Percentiles rank a stretch among this genome's conserved stretches.
Evolutionary conservation across 2,888 invertebrate genomes (phyloP).

Genomic region (Tenthredo mesomela): DNA sequence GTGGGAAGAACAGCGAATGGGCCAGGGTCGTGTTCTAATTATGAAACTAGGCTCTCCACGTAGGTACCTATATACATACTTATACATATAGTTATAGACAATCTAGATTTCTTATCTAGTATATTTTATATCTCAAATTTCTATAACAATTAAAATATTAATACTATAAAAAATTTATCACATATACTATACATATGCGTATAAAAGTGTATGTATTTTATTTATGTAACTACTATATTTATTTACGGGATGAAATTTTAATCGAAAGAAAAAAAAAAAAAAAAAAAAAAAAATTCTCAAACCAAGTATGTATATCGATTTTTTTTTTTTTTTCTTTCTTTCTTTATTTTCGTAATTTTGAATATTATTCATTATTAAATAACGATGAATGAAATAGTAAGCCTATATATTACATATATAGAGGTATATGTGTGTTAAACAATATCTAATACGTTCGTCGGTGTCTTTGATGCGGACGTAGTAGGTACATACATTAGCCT

Average conservation of each 20-base stretch:
- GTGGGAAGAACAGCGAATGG: slow-evolving; percentile 16
- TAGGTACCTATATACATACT: too few species aligned
- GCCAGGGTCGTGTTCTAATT: slow-evolving; percentile 40
- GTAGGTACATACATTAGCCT: background rate
- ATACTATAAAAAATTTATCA: background rate
- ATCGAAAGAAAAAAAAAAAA: background rate
- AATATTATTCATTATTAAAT: background rate
- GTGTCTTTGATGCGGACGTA: slow-evolving; percentile 6
- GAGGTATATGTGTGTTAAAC: background rate
- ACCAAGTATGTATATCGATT: background rate
- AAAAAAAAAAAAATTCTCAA: background rate
- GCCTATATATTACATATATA: background rate
- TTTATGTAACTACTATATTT: background rate
- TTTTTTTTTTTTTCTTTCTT: too few species aligned
- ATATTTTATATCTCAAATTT: background rate
- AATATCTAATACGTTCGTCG: background rate
- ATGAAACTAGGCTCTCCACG: background rate
- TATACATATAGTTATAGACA: background rate
- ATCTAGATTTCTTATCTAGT: background rate
- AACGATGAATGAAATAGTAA: background rate
- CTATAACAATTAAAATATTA: background rate
- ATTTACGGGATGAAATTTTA: background rate
- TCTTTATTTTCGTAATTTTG: too few species aligned
- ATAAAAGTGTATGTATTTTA: background rate
- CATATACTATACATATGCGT: background rate